phyloP scores from a whole-genome alignment of 2,113 vertebrate genomes.

The Hemibagrus wyckioides region DNA sequence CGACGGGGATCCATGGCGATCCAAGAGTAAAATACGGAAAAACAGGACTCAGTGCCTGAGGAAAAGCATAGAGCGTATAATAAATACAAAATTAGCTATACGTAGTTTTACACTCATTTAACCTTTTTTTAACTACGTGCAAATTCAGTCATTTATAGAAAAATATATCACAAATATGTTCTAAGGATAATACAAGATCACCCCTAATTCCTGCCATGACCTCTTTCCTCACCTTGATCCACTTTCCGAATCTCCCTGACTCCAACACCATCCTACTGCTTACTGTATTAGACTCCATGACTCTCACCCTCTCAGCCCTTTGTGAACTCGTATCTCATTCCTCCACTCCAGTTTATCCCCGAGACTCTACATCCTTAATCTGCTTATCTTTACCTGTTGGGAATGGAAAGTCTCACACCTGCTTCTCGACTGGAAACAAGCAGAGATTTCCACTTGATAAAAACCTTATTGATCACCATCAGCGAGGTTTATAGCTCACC shows the following conservation, averaged over 20 bases:
- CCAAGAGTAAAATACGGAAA: not conserved
- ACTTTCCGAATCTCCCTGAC: not conserved
- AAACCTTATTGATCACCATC: not conserved
- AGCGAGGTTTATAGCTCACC: not conserved
- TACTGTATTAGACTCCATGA: not conserved
- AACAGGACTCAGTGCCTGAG: not conserved
- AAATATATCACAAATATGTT: too few relatives aligned
- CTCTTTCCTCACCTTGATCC: conserved; percentile 3
- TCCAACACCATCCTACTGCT: not conserved
- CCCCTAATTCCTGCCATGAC: not conserved
- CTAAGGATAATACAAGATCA: not conserved
- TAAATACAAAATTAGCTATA: not conserved
- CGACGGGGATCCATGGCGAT: not conserved
- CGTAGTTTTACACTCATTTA: not conserved
- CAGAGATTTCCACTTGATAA: conserved; percentile 28
- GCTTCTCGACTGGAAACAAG: conserved; percentile 14
- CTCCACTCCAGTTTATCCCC: not conserved
- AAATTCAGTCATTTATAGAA: not conserved
- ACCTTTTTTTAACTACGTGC: not conserved
- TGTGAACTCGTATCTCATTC: not conserved
- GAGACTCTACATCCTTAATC: not conserved
- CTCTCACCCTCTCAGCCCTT: not conserved
- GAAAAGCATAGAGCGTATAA: not conserved
- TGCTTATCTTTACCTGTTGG: not conserved
- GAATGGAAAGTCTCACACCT: conserved; percentile 17